Evolutionary conservation across 1,140 invertebrate genomes (phyloP), one percentile per base, ranked within the genome.

Genomic region (Epicauta chinensis): DNA sequence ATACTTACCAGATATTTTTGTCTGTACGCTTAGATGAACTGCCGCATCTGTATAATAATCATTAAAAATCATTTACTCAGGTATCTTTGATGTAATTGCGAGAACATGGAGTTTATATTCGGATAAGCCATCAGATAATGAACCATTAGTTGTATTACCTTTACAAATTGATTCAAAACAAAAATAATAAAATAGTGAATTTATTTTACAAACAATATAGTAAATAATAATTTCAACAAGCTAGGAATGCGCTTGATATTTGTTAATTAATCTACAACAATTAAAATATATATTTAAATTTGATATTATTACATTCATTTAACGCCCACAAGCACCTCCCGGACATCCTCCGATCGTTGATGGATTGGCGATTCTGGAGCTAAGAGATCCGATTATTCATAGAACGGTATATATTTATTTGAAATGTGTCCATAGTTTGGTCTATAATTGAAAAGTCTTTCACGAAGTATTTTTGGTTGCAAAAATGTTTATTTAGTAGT

Each of bases 61-160:
- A n/a, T n/a, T n/a, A n/a, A n/a, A n/a, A n/a, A n/a, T n/a, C n/a
- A n/a, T n/a, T n/a, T n/a, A n/a, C n/a, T n/a, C n/a, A 83, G 82
- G 81, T 43, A 81, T 89, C 43, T 88, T 88, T 43, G 82, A 89
- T 64, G 80, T 81, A 51, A 69, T 75, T 9, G 75, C 77, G 30
- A 77, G 69, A 63, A 87, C 83, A 0, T 83, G 84, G 80, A 77
- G 77, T n/a, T 68, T 89, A 31, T 89, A 87, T 55, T 75, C 81
- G 2, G 81, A 84, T 52, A 84, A 83, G 61, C 84, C 86, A 17
- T 75, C 72, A 36, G 69, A 61, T 13, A 79, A 73, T 41, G 75
- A 81, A 23, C 83, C 84, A 0, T 67, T 87, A 29, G 72, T 83
- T 37, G 77, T 82, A 0, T 62, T 89, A 47, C 82, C 84, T 1